Percentiles rank a stretch among this genome's conserved stretches.
These are phyloP conservation scores for Eclectus roratus DNA, from an alignment of 2,113 vertebrate genomes.

Conservation along the genomic window DNA sequence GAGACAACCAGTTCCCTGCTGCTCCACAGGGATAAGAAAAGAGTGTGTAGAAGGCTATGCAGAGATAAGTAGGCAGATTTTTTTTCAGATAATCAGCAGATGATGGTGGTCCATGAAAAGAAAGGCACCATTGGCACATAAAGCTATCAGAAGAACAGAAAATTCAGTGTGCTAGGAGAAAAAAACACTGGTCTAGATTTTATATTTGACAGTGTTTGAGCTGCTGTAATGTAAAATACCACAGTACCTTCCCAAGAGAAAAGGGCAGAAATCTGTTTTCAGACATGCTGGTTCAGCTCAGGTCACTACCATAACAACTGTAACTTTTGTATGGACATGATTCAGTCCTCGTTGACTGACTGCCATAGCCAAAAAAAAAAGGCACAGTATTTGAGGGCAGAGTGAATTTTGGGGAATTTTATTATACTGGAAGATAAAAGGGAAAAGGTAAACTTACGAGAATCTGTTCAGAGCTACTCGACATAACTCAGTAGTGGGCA, in stretches of 20 bases:
- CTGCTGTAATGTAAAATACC: background rate
- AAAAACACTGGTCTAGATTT: background rate
- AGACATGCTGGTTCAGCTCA: background rate
- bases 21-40: background rate
- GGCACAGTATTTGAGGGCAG: background rate
- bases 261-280: background rate
- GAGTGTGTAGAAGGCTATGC: background rate
- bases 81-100: background rate
- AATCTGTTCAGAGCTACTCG: background rate
- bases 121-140: background rate
- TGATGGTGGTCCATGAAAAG: background rate
- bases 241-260: background rate
- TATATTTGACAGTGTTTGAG: background rate
- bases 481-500: background rate
- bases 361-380: background rate
- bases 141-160: background rate
- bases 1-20: background rate
- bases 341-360: background rate
- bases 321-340: background rate
- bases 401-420: background rate
- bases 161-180: background rate
- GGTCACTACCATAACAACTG: accelerated
- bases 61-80: background rate
- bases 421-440: background rate
- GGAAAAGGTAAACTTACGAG: background rate